Conservation (phyloP, 2,113 vertebrate species). For the Trogon melanurus region DNA sequence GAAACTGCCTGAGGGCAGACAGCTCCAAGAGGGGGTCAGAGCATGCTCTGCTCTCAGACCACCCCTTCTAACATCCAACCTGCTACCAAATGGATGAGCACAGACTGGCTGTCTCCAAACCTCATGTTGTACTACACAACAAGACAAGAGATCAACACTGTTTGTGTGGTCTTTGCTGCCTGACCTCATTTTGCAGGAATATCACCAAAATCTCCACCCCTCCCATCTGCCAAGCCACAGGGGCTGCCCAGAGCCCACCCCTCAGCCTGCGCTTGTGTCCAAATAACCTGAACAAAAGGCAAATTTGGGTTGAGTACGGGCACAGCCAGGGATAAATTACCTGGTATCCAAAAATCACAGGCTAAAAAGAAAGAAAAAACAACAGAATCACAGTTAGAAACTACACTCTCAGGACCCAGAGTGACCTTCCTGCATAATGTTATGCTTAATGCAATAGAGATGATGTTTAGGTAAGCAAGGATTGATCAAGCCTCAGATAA, state of each 20-base stretch:
- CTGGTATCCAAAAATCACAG: not conserved
- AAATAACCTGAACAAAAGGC: not conserved
- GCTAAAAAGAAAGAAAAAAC: not conserved
- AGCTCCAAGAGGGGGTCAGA: not conserved
- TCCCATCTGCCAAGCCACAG: not conserved
- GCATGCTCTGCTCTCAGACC: not conserved
- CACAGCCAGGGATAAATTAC: not conserved
- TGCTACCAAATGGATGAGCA: not conserved
- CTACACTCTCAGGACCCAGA: not conserved
- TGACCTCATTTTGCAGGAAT: not conserved
- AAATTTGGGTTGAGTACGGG: not conserved
- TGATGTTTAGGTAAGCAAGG: not conserved
- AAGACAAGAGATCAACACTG: not conserved
- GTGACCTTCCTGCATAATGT: not conserved
- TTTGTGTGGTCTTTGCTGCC: not conserved
- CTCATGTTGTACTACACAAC: not conserved
- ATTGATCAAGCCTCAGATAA: not conserved
- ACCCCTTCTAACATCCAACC: not conserved
- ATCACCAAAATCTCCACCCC: not conserved
- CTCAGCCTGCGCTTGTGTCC: accelerated
- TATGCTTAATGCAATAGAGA: not conserved
- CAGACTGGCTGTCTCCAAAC: not conserved
- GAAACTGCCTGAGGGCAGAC: not conserved
- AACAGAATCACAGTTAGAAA: not conserved
- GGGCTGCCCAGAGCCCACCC: not conserved